These are phyloP conservation scores for Pheucticus melanocephalus DNA, from an alignment of 2,113 vertebrate genomes.

Conservation along the genomic window DNA sequence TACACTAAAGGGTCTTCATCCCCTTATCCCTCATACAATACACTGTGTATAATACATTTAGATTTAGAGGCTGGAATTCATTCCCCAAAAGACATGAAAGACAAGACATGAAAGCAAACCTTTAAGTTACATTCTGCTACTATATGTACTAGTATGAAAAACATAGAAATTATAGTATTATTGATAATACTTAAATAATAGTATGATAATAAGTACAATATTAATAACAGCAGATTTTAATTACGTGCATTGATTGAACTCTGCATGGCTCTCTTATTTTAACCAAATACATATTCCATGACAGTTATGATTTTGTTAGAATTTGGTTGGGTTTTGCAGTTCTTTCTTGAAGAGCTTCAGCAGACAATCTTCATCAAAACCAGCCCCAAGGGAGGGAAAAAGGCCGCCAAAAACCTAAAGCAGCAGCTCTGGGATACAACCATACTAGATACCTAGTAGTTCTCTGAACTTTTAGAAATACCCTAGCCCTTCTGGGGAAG, in stretches of 20 bases:
- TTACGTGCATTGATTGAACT: neutral
- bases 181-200: neutral
- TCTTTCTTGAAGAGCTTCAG: neutral
- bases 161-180: neutral
- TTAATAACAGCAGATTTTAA: neutral
- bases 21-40: neutral
- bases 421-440: neutral
- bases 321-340: neutral
- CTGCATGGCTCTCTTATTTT: neutral
- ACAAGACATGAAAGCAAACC: neutral
- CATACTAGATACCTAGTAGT: neutral
- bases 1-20: neutral
- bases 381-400: rapidly evolving
- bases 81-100: neutral
- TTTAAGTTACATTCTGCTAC: neutral
- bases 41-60: neutral
- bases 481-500: neutral
- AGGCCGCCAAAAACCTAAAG: neutral
- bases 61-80: neutral
- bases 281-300: neutral
- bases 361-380: neutral
- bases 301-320: neutral
- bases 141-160: neutral
- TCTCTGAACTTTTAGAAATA: neutral
- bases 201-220: neutral